A percentile compares a stretch with the other conserved stretches of the same genome.
Evolutionary conservation across 1,140 invertebrate species (phyloP).

Genomic region (Yoshiicerus persimilis): DNA sequence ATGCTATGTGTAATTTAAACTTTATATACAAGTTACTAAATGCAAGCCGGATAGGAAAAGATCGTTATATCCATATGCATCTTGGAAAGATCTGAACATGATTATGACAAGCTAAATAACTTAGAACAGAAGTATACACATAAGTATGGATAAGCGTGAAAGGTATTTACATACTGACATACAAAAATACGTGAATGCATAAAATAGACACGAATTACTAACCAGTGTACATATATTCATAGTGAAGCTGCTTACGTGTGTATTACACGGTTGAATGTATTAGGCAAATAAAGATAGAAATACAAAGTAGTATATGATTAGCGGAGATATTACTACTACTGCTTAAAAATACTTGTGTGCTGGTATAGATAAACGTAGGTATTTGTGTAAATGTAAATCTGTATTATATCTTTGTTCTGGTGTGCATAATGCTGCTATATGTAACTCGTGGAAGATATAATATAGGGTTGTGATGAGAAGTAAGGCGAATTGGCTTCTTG

Average conservation of each 20-base stretch:
- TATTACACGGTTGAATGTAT: neutral
- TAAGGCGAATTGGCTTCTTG: constrained; percentile 25
- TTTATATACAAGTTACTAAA: neutral
- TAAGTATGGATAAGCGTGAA: neutral
- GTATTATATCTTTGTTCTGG: neutral
- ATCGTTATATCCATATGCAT: neutral
- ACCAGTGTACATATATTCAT: neutral
- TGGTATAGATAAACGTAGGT: neutral
- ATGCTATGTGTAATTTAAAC: neutral
- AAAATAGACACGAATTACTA: neutral
- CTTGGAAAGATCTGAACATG: neutral
- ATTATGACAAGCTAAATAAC: neutral
- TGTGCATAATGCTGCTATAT: neutral
- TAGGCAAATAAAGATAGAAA: neutral
- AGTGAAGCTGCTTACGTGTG: neutral
- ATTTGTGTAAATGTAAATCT: neutral
- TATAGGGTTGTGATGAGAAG: neutral
- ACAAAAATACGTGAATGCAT: neutral
- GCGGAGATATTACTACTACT: neutral
- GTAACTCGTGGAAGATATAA: neutral
- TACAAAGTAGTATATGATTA: neutral
- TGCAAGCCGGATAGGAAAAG: neutral
- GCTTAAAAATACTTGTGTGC: neutral
- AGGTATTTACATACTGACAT: neutral
- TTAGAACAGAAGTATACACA: neutral